Percentiles rank a stretch among this genome's conserved stretches.
These are phyloP conservation scores for Drosophila pectinifera DNA, from an alignment of 1,140 invertebrate genomes.

Conservation along the genomic window DNA sequence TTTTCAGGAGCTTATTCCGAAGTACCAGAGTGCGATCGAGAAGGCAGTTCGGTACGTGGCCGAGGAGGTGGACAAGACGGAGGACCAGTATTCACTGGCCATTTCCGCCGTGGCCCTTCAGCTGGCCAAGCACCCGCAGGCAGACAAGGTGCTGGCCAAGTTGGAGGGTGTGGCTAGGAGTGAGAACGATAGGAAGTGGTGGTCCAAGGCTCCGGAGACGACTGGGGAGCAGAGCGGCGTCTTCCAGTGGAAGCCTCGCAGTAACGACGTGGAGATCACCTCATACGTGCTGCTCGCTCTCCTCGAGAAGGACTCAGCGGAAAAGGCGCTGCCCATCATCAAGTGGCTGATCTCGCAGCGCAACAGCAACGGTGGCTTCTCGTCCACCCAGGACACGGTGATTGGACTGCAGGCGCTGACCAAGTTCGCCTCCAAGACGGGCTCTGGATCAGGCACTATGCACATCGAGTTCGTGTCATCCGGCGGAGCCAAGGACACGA, in stretches of 20 bases:
- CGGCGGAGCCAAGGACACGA: slow-evolving; percentile 68
- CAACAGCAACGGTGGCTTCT: slow-evolving; percentile 92
- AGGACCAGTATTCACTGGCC: slow-evolving; percentile 92
- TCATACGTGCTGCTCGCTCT: slow-evolving; percentile 90
- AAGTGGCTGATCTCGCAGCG: slow-evolving; percentile 91
- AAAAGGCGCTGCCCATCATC: slow-evolving; percentile 87
- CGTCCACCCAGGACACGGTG: slow-evolving; percentile 90
- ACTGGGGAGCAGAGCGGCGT: not conserved
- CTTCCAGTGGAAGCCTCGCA: slow-evolving; percentile 85
- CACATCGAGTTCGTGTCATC: slow-evolving; percentile 61
- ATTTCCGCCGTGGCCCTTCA: slow-evolving; percentile 92
- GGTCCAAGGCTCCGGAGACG: slow-evolving; percentile 80
- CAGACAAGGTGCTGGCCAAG: slow-evolving; percentile 62
- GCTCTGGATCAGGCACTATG: slow-evolving; percentile 66
- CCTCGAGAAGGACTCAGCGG: slow-evolving; percentile 86
- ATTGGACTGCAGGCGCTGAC: slow-evolving; percentile 89
- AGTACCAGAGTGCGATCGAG: slow-evolving; percentile 88
- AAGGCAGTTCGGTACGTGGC: slow-evolving; percentile 93
- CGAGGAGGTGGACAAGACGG: slow-evolving; percentile 88
- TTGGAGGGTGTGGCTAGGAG: slow-evolving; percentile 52
- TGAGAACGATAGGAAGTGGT: slow-evolving; percentile 74
- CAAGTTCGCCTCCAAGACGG: slow-evolving; percentile 86
- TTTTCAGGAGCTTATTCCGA: slow-evolving; percentile 78
- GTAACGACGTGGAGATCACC: slow-evolving; percentile 91
- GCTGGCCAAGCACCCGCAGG: slow-evolving; percentile 88